Evolutionary conservation across 2,888 invertebrate species (phyloP).

Genomic region (Drosophila monieri): DNA sequence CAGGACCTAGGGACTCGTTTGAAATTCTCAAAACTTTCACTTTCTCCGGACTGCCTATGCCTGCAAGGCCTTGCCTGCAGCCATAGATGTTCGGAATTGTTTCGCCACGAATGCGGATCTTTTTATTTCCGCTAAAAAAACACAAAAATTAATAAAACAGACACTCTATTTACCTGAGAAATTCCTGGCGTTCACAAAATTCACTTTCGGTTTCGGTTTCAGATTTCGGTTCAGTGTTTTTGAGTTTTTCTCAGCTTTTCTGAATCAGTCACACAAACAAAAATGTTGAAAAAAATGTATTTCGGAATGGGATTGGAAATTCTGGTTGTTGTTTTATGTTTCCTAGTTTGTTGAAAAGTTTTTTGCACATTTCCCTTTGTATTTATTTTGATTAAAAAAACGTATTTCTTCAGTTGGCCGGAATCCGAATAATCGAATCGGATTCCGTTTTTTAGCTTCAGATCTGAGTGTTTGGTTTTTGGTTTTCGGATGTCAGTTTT

Average conservation of each 20-base stretch:
- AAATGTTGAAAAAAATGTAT: constrained; percentile 30
- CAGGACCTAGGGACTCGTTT: too few species aligned
- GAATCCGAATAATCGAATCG: constrained; percentile 3
- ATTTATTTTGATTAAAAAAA: background rate
- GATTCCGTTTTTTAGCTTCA: constrained; percentile 3
- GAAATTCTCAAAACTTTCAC: constrained; percentile 16
- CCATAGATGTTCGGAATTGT: constrained; percentile 34
- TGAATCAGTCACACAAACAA: constrained; percentile 31
- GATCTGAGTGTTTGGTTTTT: background rate
- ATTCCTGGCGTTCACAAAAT: constrained; percentile 11
- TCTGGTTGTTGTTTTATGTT: constrained; percentile 26
- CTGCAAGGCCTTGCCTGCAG: constrained; percentile 16
- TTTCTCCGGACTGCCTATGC: constrained; percentile 19
- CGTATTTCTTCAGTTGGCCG: constrained; percentile 3
- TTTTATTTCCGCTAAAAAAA: background rate
- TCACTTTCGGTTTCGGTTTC: background rate
- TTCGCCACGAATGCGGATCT: constrained; percentile 11
- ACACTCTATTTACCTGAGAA: constrained; percentile 36
- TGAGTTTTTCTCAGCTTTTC: constrained; percentile 11
- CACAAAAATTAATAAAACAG: background rate
- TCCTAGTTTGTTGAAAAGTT: constrained; percentile 14
- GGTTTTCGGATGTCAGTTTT: constrained; percentile 4
- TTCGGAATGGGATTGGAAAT: background rate
- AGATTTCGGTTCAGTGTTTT: background rate
- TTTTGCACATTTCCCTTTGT: constrained; percentile 1